These are phyloP conservation scores for Rhorus exstirpatorius DNA, from an alignment of 2,888 invertebrate genomes.

Conservation along the genomic window DNA sequence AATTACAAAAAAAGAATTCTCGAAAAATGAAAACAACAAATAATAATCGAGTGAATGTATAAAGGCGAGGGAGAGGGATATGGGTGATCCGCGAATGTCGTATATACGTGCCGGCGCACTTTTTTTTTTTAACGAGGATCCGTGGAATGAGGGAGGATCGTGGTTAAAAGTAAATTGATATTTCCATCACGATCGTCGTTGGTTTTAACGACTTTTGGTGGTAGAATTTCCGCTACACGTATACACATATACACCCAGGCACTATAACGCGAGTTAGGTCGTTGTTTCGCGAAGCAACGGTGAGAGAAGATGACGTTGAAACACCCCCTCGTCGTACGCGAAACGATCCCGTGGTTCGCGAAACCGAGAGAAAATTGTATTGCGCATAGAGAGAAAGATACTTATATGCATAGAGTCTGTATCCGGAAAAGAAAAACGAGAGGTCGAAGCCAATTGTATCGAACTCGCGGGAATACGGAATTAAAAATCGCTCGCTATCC, in stretches of 20 bases:
- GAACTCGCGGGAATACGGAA: slow-evolving; percentile 40
- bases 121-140: slow-evolving; percentile 44
- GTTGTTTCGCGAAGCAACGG: slow-evolving; percentile 32
- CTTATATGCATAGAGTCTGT: not conserved
- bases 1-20: slow-evolving; percentile 31
- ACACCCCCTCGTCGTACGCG: slow-evolving; percentile 9
- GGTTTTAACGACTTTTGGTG: slow-evolving; percentile 66
- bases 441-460: slow-evolving; percentile 52
- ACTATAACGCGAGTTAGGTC: slow-evolving; percentile 18
- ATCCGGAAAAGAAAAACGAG: slow-evolving; percentile 32
- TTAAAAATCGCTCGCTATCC: slow-evolving; percentile 47
- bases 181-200: slow-evolving; percentile 70
- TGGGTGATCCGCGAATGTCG: not conserved
- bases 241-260: not conserved
- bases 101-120: slow-evolving; percentile 25
- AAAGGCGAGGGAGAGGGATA: slow-evolving; percentile 22
- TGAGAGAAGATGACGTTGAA: slow-evolving; percentile 46
- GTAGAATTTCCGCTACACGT: slow-evolving; percentile 12
- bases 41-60: slow-evolving; percentile 53
- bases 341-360: slow-evolving; percentile 29
- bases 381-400: not conserved
- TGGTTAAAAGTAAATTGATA: slow-evolving; percentile 71
- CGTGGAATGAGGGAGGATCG: slow-evolving; percentile 54
- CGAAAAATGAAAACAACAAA: slow-evolving; percentile 56
- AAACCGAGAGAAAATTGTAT: slow-evolving; percentile 56